Base-by-base conservation (phyloP, 2,797 vertebrate species). In the Spea hammondii region DNA sequence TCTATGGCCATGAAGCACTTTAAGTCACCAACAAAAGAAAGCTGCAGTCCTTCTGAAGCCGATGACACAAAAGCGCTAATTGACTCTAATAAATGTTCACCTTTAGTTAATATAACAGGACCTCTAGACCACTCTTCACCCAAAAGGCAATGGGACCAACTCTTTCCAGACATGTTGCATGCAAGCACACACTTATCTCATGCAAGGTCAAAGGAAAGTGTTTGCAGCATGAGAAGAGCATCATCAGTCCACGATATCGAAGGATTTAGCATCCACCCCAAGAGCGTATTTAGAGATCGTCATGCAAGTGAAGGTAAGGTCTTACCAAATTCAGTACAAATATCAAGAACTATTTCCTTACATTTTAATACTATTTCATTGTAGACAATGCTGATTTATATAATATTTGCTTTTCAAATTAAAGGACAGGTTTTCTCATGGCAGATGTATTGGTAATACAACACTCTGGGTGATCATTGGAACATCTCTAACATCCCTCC, bases 171-270 rank as follows among this genome's bases (percentile, higher is more conserved):
- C 69, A 94, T 88, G 78, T 91, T 94, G 49, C 70, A 77, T 12
- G 45, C 94, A 79, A 95, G 92, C 62, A 92, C 91, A 74, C 95
- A 93, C 74, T 88, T 98, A 80, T 93, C 95, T 55, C 95, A 95
- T 85, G 93, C 94, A 85, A 93, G 93, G 82, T 96, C 97, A 32
- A 94, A 92, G 87, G 96, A 95, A 86, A 98, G 96, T 85, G 82
- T 96, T 85, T 95, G 90, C 85, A 98, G 95, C 83, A 94, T 98
- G 89, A 93, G 97, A 79, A 93, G 97, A 82, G 97, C 97, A 0
- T 99, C 98, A 65, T 99, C 97, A 0, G 96, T 97, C 76, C 97
- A 99, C 55, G 96, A 99, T 84, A 96, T 99, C 65, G 96, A 99
- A 92, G 95, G 93, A 82, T 95, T 97, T 87, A 92, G 86, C 78